Evolutionary conservation across 2,113 vertebrate genomes (phyloP), one percentile per base, ranked within the genome.

Genomic region (Sinocyclocheilus maitianheensis): DNA sequence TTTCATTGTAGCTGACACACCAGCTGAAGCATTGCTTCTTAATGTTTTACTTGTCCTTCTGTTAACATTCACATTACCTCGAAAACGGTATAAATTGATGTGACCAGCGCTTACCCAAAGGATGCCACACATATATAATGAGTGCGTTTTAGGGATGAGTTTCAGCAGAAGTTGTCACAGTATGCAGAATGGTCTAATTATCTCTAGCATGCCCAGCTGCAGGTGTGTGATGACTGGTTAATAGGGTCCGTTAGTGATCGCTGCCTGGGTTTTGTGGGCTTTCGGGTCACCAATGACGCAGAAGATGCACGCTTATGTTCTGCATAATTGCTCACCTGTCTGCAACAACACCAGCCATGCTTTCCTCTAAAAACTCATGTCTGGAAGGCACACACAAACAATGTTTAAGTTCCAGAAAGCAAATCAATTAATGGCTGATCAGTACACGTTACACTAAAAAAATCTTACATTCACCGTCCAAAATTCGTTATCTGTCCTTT

Each of bases 141-240:
- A 82, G 80, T 18, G 51, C 46, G 14, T 48, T 82, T 82, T 69
- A 77, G 77, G 77, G 77, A 80, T 77, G 76, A 58, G 48, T 82
- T 82, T 83, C 26, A 2, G 24, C 63, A 71, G 46, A 83, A 83
- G 81, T 83, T 84, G 85, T 87, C 22, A 77, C 88, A 89, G 90
- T 89, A 92, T 77, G 69, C 69, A 83, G 86, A 72, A 87, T 20
- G 93, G 91, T 94, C 87, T 94, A 94, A 94, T 94, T 94, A 94
- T 74, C 48, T 74, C 9, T 26, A 26, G 60, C 30, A 65, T 81
- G 63, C 26, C 81, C 18, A 18, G 46, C 65, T 81, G 80, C 80
- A 82, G 81, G 81, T 84, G 81, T 4, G 16, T 71, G 63, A 82
- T 82, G 80, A 65, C 80, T 71, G 43, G 60, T 81, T 67, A 81